These are phyloP conservation scores for Delichon dasypus DNA, from an alignment of 2,797 vertebrate species.

Conservation along the genomic window DNA sequence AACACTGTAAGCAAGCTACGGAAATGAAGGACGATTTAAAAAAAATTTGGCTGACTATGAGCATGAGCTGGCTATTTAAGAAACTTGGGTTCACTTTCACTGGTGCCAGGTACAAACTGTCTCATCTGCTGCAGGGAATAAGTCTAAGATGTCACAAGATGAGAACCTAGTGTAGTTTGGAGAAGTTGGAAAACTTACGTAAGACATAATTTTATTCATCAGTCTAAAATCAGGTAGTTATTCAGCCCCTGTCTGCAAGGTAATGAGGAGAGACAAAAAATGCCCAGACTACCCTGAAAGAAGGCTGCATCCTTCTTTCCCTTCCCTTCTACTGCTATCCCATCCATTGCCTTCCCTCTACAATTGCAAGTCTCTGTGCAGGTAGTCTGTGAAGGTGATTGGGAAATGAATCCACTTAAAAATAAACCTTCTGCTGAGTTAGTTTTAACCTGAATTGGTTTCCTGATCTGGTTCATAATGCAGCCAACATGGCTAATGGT, in stretches of 20 bases:
- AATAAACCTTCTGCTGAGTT: conserved; percentile 24
- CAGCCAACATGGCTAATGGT: conserved; percentile 29
- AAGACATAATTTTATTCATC: neutral
- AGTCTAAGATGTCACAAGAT: neutral
- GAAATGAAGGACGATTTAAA: neutral
- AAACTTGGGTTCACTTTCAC: neutral
- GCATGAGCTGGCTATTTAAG: conserved; percentile 4
- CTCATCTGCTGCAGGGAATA: neutral
- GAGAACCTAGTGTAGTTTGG: neutral
- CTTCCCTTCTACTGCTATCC: neutral
- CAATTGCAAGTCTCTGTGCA: neutral
- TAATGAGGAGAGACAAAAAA: neutral
- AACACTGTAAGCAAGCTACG: neutral
- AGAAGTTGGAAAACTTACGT: neutral
- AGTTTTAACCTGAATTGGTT: conserved; percentile 36
- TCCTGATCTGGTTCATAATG: conserved; percentile 26
- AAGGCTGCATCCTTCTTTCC: neutral
- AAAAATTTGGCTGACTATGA: neutral
- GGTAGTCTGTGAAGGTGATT: neutral
- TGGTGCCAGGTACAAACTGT: conserved; percentile 7
- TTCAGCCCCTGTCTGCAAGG: neutral
- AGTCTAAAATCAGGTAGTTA: neutral
- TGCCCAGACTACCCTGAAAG: neutral
- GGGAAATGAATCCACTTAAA: conserved; percentile 31
- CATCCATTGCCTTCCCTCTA: neutral